Evolutionary conservation across 2,113 vertebrate species (phyloP).

Genomic region (Myrmecophaga tridactyla): DNA sequence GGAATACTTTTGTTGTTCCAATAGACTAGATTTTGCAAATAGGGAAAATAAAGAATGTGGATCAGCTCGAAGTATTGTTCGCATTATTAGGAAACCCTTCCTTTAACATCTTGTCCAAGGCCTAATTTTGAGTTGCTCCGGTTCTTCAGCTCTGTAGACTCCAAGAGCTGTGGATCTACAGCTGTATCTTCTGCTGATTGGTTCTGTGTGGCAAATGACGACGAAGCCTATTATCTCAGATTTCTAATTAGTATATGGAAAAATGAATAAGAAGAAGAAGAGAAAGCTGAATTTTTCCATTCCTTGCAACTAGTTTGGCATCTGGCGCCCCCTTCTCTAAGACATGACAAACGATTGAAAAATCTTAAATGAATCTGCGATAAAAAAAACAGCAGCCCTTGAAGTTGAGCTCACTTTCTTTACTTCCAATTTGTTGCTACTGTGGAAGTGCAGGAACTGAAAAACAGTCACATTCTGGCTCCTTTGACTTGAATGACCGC

Average conservation of each 20-base stretch:
- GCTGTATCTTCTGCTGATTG: slow-evolving; percentile 92
- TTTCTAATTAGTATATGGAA: slow-evolving; percentile 81
- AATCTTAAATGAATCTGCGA: slow-evolving; percentile 79
- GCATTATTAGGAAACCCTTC: slow-evolving; percentile 92
- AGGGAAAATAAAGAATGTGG: slow-evolving; percentile 89
- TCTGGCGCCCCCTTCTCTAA: slow-evolving; percentile 6
- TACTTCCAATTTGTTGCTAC: slow-evolving; percentile 93
- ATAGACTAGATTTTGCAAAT: slow-evolving; percentile 84
- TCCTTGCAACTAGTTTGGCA: background rate
- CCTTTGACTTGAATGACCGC: slow-evolving; percentile 60
- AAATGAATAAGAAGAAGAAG: background rate
- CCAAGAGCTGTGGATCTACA: slow-evolving; percentile 50
- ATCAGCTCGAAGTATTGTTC: slow-evolving; percentile 92
- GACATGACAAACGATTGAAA: background rate
- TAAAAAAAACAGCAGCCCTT: slow-evolving; percentile 91
- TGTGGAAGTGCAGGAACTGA: slow-evolving; percentile 80
- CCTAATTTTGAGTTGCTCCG: slow-evolving; percentile 88
- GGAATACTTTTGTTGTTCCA: slow-evolving; percentile 90
- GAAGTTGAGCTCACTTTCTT: slow-evolving; percentile 91
- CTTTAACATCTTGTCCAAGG: slow-evolving; percentile 86
- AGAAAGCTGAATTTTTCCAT: background rate
- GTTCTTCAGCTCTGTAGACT: slow-evolving; percentile 51
- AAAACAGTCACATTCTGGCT: slow-evolving; percentile 59
- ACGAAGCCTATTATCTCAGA: slow-evolving; percentile 80
- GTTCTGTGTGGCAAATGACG: slow-evolving; percentile 87